Conservation (phyloP, 2,113 vertebrate genomes). For the Phylloscopus trochilus region DNA sequence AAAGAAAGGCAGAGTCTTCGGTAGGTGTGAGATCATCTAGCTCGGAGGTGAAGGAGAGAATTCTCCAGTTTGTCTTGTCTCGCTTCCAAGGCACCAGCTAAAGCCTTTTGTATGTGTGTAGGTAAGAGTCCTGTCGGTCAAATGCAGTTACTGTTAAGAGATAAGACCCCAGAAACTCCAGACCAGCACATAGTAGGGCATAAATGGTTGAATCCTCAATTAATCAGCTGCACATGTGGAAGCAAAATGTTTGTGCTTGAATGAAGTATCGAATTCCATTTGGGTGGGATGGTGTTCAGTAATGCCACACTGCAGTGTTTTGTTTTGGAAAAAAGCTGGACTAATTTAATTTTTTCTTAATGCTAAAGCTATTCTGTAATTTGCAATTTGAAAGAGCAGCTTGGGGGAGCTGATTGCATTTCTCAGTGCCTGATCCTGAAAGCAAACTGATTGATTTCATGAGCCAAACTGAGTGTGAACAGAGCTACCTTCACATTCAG, state of each 20-base stretch:
- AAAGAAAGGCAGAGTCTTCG: not conserved
- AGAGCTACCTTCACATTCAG: not conserved
- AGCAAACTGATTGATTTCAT: not conserved
- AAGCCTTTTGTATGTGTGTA: not conserved
- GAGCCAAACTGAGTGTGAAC: not conserved
- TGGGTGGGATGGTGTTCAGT: not conserved
- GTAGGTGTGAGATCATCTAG: not conserved
- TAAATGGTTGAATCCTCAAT: not conserved
- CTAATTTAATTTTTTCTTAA: not conserved
- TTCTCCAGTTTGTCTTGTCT: not conserved
- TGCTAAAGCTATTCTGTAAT: not conserved
- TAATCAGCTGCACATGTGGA: not conserved
- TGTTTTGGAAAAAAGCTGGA: constrained; percentile 1
- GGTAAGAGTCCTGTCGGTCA: not conserved
- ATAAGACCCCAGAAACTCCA: not conserved
- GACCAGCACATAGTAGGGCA: not conserved
- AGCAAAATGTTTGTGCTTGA: constrained; percentile 4
- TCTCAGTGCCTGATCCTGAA: not conserved
- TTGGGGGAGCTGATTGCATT: constrained; percentile 37
- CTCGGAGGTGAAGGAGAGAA: not conserved
- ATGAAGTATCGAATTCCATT: not conserved
- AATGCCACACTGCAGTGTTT: not conserved
- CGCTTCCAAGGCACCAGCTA: not conserved
- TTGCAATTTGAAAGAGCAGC: constrained; percentile 13
- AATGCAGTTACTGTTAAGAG: not conserved